These are phyloP conservation scores for Ips typographus DNA, from an alignment of 1,140 invertebrate species.

Conservation along the genomic window DNA sequence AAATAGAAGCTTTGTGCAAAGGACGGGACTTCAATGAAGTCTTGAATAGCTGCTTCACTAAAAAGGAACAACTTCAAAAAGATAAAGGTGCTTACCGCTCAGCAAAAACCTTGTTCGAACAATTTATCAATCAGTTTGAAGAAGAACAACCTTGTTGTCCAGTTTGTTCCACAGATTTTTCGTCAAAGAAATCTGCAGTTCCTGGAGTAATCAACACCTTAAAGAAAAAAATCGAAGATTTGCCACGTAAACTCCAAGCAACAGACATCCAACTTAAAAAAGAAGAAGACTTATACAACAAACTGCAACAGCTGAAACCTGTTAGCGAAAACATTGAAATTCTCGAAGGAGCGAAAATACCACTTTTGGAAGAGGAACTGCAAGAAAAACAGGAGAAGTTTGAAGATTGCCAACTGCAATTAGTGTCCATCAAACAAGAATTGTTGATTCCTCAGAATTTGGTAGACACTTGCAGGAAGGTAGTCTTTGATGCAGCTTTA, in stretches of 20 bases:
- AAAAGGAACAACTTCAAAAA: conserved; percentile 52
- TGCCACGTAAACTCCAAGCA: conserved; percentile 50
- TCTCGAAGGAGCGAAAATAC: conserved; percentile 37
- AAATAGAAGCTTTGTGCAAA: conserved; percentile 52
- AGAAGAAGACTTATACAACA: conserved; percentile 43
- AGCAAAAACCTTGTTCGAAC: conserved; percentile 54
- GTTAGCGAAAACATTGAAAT: conserved; percentile 42
- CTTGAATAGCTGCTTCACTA: conserved; percentile 46
- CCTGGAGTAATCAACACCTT: conserved; percentile 50
- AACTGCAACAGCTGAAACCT: conserved; percentile 45
- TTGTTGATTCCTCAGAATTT: conserved; percentile 37
- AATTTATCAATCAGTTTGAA: conserved; percentile 48
- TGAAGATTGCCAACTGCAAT: conserved; percentile 29
- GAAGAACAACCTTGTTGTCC: conserved; percentile 47
- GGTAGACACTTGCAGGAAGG: conserved; percentile 36
- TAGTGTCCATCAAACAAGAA: conserved; percentile 36
- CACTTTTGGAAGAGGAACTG: conserved; percentile 34
- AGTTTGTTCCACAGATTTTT: conserved; percentile 47
- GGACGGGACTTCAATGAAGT: conserved; percentile 49
- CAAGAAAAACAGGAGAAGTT: conserved; percentile 32
- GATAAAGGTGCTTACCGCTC: conserved; percentile 53
- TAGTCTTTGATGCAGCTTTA: conserved; percentile 43
- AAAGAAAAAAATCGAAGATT: conserved; percentile 55
- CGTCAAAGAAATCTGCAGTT: conserved; percentile 33
- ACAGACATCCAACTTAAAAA: conserved; percentile 48